These are phyloP conservation scores for Nycticryphes semicollaris DNA, from an alignment of 2,113 vertebrate genomes.

Conservation along the genomic window DNA sequence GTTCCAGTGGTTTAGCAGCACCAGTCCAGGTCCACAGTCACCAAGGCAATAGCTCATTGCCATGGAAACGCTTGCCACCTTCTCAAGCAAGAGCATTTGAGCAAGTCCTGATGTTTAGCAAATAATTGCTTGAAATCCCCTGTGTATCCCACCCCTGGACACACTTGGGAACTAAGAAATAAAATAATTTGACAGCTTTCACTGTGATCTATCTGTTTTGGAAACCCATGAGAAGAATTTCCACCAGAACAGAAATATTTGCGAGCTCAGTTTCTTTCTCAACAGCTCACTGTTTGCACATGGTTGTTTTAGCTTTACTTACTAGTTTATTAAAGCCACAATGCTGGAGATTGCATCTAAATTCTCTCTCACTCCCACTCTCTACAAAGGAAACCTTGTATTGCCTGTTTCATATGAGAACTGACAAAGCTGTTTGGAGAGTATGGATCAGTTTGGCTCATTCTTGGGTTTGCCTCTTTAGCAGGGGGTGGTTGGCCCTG, in stretches of 20 bases:
- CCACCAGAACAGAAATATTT: neutral
- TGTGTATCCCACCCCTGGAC: neutral
- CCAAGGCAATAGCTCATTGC: constrained; percentile 45
- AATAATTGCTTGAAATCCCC: neutral
- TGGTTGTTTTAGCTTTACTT: neutral
- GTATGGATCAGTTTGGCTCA: neutral
- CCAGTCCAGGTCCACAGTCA: neutral
- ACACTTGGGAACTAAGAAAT: neutral
- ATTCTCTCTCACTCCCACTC: neutral
- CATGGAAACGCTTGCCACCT: constrained; percentile 38
- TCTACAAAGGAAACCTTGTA: neutral
- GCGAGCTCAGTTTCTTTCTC: neutral
- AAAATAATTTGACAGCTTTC: neutral
- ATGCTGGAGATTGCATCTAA: neutral
- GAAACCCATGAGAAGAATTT: neutral
- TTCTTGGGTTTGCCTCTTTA: neutral
- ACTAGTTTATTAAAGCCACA: neutral
- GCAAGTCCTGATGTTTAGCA: neutral
- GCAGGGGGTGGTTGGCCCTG: neutral
- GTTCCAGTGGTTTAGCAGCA: neutral
- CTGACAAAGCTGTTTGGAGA: neutral
- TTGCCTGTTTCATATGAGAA: neutral
- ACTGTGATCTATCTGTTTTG: accelerated
- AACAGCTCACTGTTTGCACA: neutral
- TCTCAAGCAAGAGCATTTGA: neutral